phyloP scores from a whole-genome alignment of 35 echinoderm and acorn worm genomes.

The Diadema setosum region DNA sequence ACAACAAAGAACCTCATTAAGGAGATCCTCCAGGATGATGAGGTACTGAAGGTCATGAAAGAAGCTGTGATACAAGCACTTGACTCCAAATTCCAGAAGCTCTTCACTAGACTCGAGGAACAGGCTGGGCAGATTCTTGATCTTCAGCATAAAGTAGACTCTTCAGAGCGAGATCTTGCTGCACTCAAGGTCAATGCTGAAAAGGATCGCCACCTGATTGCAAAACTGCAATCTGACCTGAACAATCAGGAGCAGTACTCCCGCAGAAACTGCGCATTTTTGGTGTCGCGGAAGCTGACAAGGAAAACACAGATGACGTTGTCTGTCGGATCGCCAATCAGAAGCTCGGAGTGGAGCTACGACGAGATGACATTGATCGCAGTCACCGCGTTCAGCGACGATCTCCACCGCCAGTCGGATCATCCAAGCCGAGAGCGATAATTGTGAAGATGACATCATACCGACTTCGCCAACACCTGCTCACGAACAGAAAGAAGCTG shows the following conservation, averaged over 20 bases:
- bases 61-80: neutral
- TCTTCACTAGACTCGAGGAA: neutral
- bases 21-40: neutral
- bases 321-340: neutral
- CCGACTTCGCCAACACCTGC: neutral
- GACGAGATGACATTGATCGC: neutral
- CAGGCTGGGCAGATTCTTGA: neutral
- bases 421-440: neutral
- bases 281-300: neutral
- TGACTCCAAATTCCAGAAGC: neutral
- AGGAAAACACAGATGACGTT: neutral
- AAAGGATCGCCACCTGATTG: too few relatives aligned
- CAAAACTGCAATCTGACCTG: neutral
- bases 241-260: neutral
- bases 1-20: neutral
- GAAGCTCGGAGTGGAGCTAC: neutral
- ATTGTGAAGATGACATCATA: neutral
- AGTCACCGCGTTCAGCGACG: neutral
- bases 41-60: neutral
- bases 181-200: too few relatives aligned
- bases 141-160: neutral
- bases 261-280: neutral
- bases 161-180: neutral
- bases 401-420: neutral
- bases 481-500: too few relatives aligned